These are phyloP conservation scores for Pyralis farinalis DNA, from an alignment of 2,888 invertebrate genomes.

Conservation along the genomic window DNA sequence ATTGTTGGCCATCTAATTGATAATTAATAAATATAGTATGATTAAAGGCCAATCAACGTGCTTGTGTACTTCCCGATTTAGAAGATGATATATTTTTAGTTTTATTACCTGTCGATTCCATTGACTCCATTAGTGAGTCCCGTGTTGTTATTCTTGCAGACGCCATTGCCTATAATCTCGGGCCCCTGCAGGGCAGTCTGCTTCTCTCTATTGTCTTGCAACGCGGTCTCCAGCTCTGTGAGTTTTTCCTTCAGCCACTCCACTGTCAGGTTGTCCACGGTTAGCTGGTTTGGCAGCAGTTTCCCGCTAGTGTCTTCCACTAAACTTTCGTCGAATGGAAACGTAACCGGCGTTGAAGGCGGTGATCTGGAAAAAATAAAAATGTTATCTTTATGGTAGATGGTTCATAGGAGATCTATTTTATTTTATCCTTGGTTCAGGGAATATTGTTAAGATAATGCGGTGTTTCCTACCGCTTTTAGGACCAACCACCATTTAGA, in stretches of 20 bases:
- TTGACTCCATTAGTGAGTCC: conserved; percentile 78
- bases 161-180: conserved; percentile 73
- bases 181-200: conserved; percentile 81
- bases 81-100: too few species aligned
- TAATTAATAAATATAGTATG: too few species aligned
- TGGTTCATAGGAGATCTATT: too few species aligned
- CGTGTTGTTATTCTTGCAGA: conserved; percentile 70
- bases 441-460: too few species aligned
- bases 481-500: too few species aligned
- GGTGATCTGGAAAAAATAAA: conserved; percentile 85
- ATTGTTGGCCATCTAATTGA: too few species aligned
- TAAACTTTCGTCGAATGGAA: conserved; percentile 93
- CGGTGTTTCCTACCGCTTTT: too few species aligned
- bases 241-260: conserved; percentile 93
- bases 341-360: conserved; percentile 87
- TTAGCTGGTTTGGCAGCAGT: conserved; percentile 91
- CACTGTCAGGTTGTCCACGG: conserved; percentile 95
- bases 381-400: too few species aligned
- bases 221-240: conserved; percentile 87
- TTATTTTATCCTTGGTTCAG: too few species aligned
- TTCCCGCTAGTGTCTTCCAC: conserved; percentile 94
- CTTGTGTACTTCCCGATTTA: too few species aligned
- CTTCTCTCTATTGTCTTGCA: conserved; percentile 89
- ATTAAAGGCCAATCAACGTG: too few species aligned
- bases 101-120: conserved; percentile 75